Conservation (phyloP, 1,140 invertebrate genomes). For the Chrysomallon squamiferum region DNA sequence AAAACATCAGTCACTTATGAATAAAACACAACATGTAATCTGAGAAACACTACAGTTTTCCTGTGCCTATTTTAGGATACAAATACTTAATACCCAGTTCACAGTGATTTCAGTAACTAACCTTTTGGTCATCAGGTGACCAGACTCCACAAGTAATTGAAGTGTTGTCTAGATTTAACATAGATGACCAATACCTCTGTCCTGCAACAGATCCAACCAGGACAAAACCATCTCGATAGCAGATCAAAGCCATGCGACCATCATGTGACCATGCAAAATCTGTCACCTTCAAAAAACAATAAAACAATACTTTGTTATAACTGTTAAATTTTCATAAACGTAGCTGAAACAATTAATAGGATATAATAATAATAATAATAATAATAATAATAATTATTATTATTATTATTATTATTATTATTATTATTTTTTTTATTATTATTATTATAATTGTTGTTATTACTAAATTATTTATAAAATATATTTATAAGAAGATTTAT, state of each 20-base stretch:
- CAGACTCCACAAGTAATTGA: conserved; percentile 95
- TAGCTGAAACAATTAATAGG: too few species aligned
- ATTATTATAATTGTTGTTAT: too few species aligned
- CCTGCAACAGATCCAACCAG: conserved; percentile 95
- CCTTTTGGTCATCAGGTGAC: conserved; percentile 96
- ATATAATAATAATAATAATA: neutral
- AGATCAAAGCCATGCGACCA: conserved; percentile 96
- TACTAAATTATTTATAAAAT: too few species aligned
- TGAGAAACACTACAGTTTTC: too few species aligned
- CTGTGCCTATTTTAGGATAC: too few species aligned
- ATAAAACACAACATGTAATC: too few species aligned
- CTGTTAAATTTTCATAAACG: neutral
- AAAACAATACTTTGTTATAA: neutral
- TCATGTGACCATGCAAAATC: conserved; percentile 99
- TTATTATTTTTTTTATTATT: too few species aligned
- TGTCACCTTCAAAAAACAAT: conserved; percentile 62
- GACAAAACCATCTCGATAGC: conserved; percentile 97
- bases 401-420: too few species aligned
- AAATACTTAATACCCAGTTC: conserved; percentile 92
- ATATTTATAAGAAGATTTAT: too few species aligned
- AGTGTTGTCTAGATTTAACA: conserved; percentile 87
- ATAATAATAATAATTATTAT: too few species aligned
- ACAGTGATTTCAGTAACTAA: conserved; percentile 45
- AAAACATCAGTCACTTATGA: too few species aligned
- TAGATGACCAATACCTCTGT: conserved; percentile 97